Evolutionary conservation across 2,113 vertebrate genomes (phyloP), one percentile per base, ranked within the genome.

Genomic region (Oceanodroma tethys): DNA sequence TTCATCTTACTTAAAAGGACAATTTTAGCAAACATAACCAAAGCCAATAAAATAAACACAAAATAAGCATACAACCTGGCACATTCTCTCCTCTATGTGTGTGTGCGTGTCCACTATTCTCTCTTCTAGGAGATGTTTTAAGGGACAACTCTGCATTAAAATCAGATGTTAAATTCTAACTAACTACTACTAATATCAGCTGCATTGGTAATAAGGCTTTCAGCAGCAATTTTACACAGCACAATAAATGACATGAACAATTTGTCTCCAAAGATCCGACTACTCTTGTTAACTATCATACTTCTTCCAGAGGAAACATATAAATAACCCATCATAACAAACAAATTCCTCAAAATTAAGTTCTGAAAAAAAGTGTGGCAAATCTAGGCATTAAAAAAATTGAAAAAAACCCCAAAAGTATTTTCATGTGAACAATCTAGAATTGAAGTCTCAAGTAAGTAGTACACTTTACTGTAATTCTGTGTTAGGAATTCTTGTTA

Each of bases 371-470:
- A 45, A 7, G 8, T 18, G 7, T 72, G 20, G 6, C 16, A 92
- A 82, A 86, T 42, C 8, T 21, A 43, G 18, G 17, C 25, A 75
- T 48, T 45, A 34, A 85, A 81, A 48, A 52, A 12, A 11, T 16
- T 9, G 1, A 5, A 36, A 52, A 42, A 42, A 36, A 18, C 0
- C 0, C 6, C 12, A 13, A 11, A 58, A n/a, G 11, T 38, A 29
- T 63, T 20, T 73, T 88, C 5, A 78, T 81, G 68, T 4, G 11
- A 92, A 73, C 25, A 59, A 71, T 59, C 83, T 15, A 71, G 38
- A 92, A 88, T 3, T 34, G 21, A 88, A 72, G 30, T 52, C 15
- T 50, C 27, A 83, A 53, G 25, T 16, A 67, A 75, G 15, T 19
- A 43, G 40, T 13, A 78, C 11, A 58, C 27, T 52, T 65, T 5